Percentiles rank a stretch among this genome's conserved stretches.
phyloP scores from a whole-genome alignment of 2,113 vertebrate species.

The Hucho hucho region DNA sequence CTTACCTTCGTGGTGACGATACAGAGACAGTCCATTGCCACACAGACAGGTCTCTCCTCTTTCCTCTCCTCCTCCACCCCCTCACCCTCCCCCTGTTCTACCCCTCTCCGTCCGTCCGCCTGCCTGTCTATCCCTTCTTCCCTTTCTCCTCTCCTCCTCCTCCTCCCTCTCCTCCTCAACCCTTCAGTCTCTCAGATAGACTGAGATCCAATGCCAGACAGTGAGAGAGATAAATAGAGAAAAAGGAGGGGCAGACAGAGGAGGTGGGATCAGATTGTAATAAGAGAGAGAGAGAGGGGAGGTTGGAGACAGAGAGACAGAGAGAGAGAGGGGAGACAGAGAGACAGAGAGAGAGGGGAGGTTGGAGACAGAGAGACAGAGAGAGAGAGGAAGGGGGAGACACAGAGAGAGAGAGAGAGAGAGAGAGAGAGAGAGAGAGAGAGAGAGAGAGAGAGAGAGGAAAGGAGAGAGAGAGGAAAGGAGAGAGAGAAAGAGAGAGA shows the following conservation, averaged over 20 bases:
- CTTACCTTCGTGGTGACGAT: conserved; percentile 2
- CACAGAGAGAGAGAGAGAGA: background rate
- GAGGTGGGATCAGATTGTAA: background rate
- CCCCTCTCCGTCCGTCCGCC: background rate
- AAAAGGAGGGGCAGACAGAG: background rate
- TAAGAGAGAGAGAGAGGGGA: background rate
- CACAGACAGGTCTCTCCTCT: background rate
- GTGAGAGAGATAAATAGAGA: background rate
- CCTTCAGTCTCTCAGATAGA: background rate
- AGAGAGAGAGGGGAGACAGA: too few species aligned
- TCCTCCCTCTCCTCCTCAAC: background rate
- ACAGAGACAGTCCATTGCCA: background rate
- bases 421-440: background rate
- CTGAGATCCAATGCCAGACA: background rate
- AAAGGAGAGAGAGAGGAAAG: background rate
- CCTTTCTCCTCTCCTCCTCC: too few species aligned
- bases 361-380: background rate
- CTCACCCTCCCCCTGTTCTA: background rate
- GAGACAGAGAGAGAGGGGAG: too few species aligned
- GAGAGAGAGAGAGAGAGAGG: background rate
- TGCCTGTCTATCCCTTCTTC: background rate
- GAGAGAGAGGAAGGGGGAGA: too few species aligned
- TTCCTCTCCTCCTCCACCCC: background rate
- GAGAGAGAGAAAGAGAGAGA: background rate
- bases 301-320: too few species aligned